These are phyloP conservation scores for Buphagus erythrorhynchus DNA, from an alignment of 2,797 vertebrate species.

Conservation along the genomic window DNA sequence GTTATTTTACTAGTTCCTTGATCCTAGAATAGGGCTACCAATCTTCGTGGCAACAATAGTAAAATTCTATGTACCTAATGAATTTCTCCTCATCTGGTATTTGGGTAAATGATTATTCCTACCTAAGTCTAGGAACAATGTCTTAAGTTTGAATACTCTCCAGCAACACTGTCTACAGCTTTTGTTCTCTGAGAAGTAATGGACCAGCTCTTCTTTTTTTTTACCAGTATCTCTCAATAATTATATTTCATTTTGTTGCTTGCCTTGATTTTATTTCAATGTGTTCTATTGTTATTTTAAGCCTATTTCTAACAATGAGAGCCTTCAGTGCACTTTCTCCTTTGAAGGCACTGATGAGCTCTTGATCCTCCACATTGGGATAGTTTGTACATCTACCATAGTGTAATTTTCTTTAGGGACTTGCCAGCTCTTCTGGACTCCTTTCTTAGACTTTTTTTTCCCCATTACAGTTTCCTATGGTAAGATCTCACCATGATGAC, in stretches of 20 bases:
- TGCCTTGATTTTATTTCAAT: background rate
- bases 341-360: background rate
- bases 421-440: background rate
- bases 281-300: background rate
- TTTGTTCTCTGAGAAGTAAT: background rate
- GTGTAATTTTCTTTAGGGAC: background rate
- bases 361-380: background rate
- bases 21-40: background rate
- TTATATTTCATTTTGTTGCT: background rate
- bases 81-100: background rate
- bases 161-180: background rate
- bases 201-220: background rate
- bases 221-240: background rate
- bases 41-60: background rate
- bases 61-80: background rate
- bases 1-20: conserved; percentile 37
- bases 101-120: background rate
- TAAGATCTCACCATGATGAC: background rate
- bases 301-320: background rate
- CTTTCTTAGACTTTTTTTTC: background rate
- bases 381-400: background rate
- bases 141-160: background rate
- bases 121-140: background rate
- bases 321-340: background rate
- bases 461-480: background rate